Percentiles rank a stretch among this genome's conserved stretches.
Evolutionary conservation across 2,888 invertebrate species (phyloP).

Genomic region (Harmothoe impar): DNA sequence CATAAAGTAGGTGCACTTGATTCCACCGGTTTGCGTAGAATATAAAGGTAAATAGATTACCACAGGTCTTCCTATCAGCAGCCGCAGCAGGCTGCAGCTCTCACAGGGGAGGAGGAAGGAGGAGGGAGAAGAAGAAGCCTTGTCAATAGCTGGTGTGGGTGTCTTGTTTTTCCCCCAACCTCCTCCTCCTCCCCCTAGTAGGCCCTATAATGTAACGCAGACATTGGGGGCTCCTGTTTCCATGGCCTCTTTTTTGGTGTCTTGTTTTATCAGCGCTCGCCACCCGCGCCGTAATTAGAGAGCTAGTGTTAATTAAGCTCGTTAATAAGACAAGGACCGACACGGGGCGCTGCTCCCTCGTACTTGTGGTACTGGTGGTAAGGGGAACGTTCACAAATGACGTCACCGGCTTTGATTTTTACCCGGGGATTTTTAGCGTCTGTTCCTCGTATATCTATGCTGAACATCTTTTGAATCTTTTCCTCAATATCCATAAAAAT

Average conservation of each 20-base stretch:
- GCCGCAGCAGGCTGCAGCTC: background rate
- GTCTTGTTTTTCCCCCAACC: slow-evolving; percentile 8
- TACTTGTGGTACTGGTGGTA: background rate
- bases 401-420: too few relatives aligned
- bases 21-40: background rate
- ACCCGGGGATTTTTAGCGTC: too few relatives aligned
- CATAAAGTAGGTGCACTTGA: background rate
- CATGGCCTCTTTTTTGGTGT: background rate
- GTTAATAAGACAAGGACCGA: slow-evolving; percentile 24
- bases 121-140: too few relatives aligned
- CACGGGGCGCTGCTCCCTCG: background rate
- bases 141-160: background rate
- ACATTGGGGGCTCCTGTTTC: background rate
- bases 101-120: background rate
- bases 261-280: slow-evolving; percentile 23
- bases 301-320: slow-evolving; percentile 44
- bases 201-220: slow-evolving; percentile 24
- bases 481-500: too few relatives aligned
- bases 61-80: background rate
- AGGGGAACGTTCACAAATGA: too few relatives aligned
- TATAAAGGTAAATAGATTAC: slow-evolving; percentile 29
- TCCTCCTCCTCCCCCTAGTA: background rate
- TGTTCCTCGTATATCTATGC: too few relatives aligned
- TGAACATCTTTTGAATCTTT: too few relatives aligned
- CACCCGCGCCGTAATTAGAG: slow-evolving; percentile 46